These are phyloP conservation scores for Drosophila oshimai DNA, from an alignment of 1,140 invertebrate genomes.

Conservation along the genomic window DNA sequence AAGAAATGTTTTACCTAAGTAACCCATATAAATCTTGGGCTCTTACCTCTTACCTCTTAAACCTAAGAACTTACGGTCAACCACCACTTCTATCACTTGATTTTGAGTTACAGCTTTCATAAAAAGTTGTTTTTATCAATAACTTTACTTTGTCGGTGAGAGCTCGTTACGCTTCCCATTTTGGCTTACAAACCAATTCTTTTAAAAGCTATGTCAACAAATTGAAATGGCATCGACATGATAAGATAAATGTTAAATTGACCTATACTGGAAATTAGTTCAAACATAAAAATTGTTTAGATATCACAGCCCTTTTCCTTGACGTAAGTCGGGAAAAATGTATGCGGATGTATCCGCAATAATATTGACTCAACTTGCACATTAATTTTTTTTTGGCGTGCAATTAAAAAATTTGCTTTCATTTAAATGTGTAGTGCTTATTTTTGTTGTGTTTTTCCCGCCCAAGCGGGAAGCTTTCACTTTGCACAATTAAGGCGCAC, in stretches of 20 bases:
- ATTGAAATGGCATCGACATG: slow-evolving; percentile 25
- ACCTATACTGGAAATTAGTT: slow-evolving; percentile 17
- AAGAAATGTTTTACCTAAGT: no score
- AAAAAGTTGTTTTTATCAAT: not conserved
- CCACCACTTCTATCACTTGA: not conserved
- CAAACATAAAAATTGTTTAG: not conserved
- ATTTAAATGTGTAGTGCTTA: slow-evolving; percentile 11
- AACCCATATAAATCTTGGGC: no score
- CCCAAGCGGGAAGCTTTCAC: slow-evolving; percentile 38
- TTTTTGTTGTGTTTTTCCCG: slow-evolving; percentile 20
- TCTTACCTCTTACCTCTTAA: no score
- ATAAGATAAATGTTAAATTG: slow-evolving; percentile 28
- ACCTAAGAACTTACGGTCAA: not conserved
- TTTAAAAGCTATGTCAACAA: slow-evolving; percentile 20
- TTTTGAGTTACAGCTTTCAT: not conserved
- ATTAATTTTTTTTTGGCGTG: slow-evolving; percentile 11
- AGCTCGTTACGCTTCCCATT: slow-evolving; percentile 7
- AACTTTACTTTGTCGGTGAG: not conserved
- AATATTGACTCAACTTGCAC: slow-evolving; percentile 21
- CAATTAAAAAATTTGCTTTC: slow-evolving; percentile 41
- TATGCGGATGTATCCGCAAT: not conserved
- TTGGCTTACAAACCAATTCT: slow-evolving; percentile 7
- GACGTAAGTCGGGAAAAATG: not conserved
- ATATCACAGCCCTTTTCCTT: slow-evolving; percentile 6
- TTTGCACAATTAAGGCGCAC: slow-evolving; percentile 39